phyloP scores from a whole-genome alignment of 1,140 invertebrate genomes.

The Zaprionus kolodkinae region DNA sequence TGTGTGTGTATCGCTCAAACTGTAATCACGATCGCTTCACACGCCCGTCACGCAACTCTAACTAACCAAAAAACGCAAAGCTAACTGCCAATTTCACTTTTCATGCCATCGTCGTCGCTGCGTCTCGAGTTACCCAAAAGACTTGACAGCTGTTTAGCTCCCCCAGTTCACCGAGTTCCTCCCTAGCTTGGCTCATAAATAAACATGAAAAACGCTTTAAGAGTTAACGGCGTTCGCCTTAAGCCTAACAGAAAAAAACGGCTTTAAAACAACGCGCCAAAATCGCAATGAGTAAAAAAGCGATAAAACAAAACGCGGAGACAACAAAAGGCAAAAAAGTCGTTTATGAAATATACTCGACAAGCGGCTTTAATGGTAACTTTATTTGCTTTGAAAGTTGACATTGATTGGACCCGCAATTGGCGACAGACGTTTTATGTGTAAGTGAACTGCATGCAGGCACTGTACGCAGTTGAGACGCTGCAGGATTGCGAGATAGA shows the following conservation, averaged over 20 bases:
- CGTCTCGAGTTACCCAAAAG: slow-evolving; percentile 60
- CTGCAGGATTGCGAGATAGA: neutral
- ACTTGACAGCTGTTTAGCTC: slow-evolving; percentile 61
- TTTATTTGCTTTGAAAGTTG: slow-evolving; percentile 82
- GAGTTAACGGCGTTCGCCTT: slow-evolving; percentile 37
- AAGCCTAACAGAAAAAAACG: slow-evolving; percentile 66
- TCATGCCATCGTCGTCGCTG: slow-evolving; percentile 37
- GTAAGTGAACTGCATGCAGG: slow-evolving; percentile 1
- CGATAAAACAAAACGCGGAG: slow-evolving; percentile 24
- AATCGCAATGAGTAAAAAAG: slow-evolving; percentile 51
- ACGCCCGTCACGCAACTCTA: slow-evolving; percentile 48
- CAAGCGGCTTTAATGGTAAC: slow-evolving; percentile 73
- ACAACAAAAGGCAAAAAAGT: slow-evolving; percentile 26
- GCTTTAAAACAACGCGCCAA: slow-evolving; percentile 70
- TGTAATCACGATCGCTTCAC: slow-evolving; percentile 56
- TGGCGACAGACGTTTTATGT: slow-evolving; percentile 47
- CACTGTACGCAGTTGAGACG: neutral
- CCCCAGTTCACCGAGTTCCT: slow-evolving; percentile 14
- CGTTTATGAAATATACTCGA: slow-evolving; percentile 55
- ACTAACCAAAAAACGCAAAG: neutral
- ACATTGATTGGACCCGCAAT: slow-evolving; percentile 81
- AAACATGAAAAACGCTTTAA: slow-evolving; percentile 78
- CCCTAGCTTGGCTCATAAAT: slow-evolving; percentile 67
- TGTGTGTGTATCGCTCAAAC: slow-evolving; percentile 44
- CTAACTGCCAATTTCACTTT: slow-evolving; percentile 75